Evolutionary conservation across 2,888 invertebrate genomes (phyloP), one percentile per base, ranked within the genome.

Genomic region (Tineola bisselliella): DNA sequence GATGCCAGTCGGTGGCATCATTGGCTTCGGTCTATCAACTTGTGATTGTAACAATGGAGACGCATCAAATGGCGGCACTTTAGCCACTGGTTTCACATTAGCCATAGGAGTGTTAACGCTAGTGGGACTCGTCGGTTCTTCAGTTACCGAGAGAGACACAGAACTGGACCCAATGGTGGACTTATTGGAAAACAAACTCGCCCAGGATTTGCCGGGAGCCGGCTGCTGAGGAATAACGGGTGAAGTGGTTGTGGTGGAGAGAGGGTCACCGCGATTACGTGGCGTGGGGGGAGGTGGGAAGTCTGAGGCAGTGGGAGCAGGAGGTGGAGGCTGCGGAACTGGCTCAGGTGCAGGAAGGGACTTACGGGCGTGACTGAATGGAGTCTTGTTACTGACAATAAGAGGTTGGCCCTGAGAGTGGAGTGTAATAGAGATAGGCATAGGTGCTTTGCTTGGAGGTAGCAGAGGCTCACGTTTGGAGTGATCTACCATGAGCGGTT

Each of bases 191-290:
- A 92, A 92, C 13, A 92, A 71, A 74, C 92, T 91, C 1, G 92
- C 91, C 92, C 92, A 92, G 0, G 92, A 90, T 60, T 90, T 86
- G 63, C 88, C 80, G 15, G 87, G 73, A 0, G 84, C 82, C 1
- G 80, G 83, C 62, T 80, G 84, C 4, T 79, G 78, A 58, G 71
- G 70, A 0, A 75, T 69, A 3, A 73, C 72, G 1, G 81, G 77
- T 0, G 81, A 67, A 0, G 79, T 77, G 56, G 71, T 70, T 0
- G 75, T 69, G 4, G 73, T 73, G 1, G 81, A 77, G 0, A 67
- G 59, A 0, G 78, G 73, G 56, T 84, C 86, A 0, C 77, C 79
- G 30, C 81, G 75, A 65, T 81, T 79, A 43, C 86, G 74, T 0
- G 87, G 87, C 0, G 86, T 86, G 0, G 87, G 87, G 1, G 86